Conservation (phyloP, 2,113 vertebrate species). For the Ailurus styani region DNA sequence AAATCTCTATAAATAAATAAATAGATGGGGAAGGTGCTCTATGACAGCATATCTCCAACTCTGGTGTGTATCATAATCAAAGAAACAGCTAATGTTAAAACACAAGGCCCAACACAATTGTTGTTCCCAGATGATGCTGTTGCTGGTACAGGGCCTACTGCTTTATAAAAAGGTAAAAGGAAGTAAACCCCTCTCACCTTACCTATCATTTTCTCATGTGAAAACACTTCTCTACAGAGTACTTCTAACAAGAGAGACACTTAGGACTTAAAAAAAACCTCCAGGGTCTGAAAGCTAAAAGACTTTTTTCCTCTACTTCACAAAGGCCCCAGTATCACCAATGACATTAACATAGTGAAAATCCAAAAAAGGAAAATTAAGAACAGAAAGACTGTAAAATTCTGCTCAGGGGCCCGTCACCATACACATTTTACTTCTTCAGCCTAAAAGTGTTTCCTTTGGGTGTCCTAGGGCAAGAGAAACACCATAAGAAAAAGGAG, state of each 20-base stretch:
- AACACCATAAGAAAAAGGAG: neutral
- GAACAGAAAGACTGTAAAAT: neutral
- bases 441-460: neutral
- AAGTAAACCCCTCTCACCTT: neutral
- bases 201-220: neutral
- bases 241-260: conserved; percentile 12
- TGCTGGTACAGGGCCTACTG: neutral
- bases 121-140: neutral
- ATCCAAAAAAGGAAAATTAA: neutral
- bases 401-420: neutral
- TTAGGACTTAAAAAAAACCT: conserved; percentile 28
- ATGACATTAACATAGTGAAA: neutral
- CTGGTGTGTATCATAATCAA: neutral
- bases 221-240: conserved; percentile 12
- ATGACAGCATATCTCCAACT: neutral
- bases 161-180: neutral
- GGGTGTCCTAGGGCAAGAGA: neutral
- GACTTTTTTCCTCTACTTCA: neutral
- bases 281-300: neutral
- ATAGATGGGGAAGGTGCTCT: neutral
- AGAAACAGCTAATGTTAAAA: neutral
- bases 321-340: conserved; percentile 1
- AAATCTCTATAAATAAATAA: neutral
- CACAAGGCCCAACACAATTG: neutral
- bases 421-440: neutral